These are phyloP conservation scores for Syngnathus scovelli DNA, from an alignment of 2,113 vertebrate genomes.

Conservation along the genomic window DNA sequence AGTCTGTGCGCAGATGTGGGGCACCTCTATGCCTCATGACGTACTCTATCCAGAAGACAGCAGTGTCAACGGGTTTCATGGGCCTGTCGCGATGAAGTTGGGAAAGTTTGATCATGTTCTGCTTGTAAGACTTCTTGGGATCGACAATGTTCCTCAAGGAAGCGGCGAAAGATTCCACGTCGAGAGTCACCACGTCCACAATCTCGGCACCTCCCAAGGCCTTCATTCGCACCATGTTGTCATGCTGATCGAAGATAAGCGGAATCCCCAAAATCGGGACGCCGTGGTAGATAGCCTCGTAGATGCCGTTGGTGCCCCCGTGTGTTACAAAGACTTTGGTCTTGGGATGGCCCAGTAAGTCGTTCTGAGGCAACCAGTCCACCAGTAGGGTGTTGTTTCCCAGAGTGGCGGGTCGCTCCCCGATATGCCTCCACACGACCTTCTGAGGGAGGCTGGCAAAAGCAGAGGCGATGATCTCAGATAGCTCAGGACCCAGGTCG, in stretches of 20 bases:
- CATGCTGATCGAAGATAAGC: constrained; percentile 60
- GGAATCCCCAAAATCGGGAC: constrained; percentile 60
- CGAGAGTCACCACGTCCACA: constrained; percentile 42
- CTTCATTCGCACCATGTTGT: constrained; percentile 56
- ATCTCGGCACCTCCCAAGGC: constrained; percentile 39
- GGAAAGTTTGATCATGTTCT: constrained; percentile 63
- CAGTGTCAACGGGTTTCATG: constrained; percentile 51
- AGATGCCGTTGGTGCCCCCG: constrained; percentile 59
- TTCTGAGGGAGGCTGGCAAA: constrained; percentile 61
- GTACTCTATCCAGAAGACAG: constrained; percentile 63
- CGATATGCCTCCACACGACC: constrained; percentile 62
- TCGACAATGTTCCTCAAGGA: constrained; percentile 47
- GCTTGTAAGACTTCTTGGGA: constrained; percentile 46
- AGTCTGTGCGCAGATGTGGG: constrained; percentile 53
- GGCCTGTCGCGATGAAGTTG: constrained; percentile 58
- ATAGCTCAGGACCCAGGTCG: constrained; percentile 37
- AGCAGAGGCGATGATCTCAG: constrained; percentile 45
- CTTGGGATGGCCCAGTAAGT: constrained; percentile 62
- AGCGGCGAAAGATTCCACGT: constrained; percentile 42
- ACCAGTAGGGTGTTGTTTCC: constrained; percentile 62
- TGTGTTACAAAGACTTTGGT: constrained; percentile 57
- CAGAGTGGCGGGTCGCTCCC: constrained; percentile 19
- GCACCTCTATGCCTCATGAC: constrained; percentile 63
- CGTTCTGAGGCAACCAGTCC: constrained; percentile 64
- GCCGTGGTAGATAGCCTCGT: constrained; percentile 57